Conservation (phyloP, 2,113 vertebrate genomes). For the Galemys pyrenaicus region DNA sequence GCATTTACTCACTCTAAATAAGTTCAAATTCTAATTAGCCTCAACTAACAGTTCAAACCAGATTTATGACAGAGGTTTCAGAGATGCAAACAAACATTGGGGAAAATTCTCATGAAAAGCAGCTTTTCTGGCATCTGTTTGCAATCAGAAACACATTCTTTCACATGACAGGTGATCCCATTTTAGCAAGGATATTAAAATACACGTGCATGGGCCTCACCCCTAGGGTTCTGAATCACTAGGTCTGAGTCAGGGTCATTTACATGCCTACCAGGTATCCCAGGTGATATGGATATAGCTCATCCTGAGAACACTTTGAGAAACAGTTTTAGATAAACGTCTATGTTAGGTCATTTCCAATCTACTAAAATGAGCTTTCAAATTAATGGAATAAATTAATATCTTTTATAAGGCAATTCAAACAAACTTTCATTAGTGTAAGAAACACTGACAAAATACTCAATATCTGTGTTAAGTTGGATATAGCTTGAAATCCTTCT, state of each 20-base stretch:
- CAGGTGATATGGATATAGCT: neutral
- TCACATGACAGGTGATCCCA: neutral
- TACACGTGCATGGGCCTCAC: neutral
- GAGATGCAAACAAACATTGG: neutral
- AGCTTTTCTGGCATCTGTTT: neutral
- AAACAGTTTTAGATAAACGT: neutral
- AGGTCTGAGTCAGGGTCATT: neutral
- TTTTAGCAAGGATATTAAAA: neutral
- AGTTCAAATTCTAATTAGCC: conserved; percentile 64
- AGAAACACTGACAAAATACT: neutral
- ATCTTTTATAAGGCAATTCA: conserved; percentile 45
- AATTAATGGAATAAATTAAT: conserved; percentile 2
- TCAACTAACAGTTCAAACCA: conserved; percentile 61
- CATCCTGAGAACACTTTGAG: neutral
- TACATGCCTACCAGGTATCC: neutral
- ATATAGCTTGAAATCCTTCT: conserved; percentile 48
- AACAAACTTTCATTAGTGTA: conserved; percentile 11
- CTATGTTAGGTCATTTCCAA: conserved; percentile 28
- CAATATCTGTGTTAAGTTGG: conserved; percentile 6
- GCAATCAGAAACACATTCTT: neutral
- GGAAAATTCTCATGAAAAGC: neutral
- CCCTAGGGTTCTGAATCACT: neutral
- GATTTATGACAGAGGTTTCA: neutral
- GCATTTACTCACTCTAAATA: conserved; percentile 47
- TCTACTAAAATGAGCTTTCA: conserved; percentile 31